Evolutionary conservation across 2,888 invertebrate genomes (phyloP), one percentile per base, ranked within the genome.

Genomic region (Pegoplata infirma): DNA sequence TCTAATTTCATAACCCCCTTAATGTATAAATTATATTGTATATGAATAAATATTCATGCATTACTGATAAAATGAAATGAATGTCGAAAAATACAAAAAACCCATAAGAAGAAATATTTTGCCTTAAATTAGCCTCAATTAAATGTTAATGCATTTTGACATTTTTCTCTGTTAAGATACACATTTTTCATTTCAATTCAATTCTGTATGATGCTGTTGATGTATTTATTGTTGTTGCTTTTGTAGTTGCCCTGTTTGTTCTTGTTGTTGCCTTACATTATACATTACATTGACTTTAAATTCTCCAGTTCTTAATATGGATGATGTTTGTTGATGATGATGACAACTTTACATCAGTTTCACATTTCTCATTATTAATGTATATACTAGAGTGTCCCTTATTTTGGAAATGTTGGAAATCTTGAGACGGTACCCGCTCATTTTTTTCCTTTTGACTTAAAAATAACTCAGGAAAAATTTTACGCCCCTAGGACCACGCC

Each of bases 131-230:
- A 88, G 88, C 88, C 88, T 88, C 88, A 88, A 88, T 88, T 87
- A 87, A 88, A 88, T 88, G 88, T 88, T 88, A 88, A 88, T 88
- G 87, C 87, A 86, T 88, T 88, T 88, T 87, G 88, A 88, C 88
- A 88, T 87, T 85, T 88, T 84, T 87, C 73, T 76, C 68, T 58
- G 66, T 71, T 75, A 75, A 63, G 71, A 69, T 47, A 75, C 67
- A 72, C 40, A 75, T 71, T 58, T 77, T 58, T 55, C 53, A 73
- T 76, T 69, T 76, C 23, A 32, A 3, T 5, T 21, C 4, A n/a
- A n/a, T n/a, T n/a, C n/a, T n/a, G n/a, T n/a, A n/a, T 28, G 17
- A n/a, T 14, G 19, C 8, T 19, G 14, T 17, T 46, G 61, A 12
- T 32, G 12, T 40, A n/a, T 12, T 25, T 23, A 25, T 40, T 53